Evolutionary conservation across 2,113 vertebrate species (phyloP).

Genomic region (Vidua macroura): DNA sequence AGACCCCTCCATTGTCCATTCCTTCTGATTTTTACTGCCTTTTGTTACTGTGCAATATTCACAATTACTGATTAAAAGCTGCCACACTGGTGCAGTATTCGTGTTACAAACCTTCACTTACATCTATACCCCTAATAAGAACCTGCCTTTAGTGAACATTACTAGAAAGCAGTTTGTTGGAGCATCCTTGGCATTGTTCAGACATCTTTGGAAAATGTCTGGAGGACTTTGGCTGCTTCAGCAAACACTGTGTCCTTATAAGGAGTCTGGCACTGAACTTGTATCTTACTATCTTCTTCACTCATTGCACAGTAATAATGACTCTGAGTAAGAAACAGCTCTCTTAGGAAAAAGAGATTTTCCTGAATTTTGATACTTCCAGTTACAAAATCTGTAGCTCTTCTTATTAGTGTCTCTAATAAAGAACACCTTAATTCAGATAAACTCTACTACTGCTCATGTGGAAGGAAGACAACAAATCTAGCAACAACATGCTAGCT

Average conservation of each 20-base stretch:
- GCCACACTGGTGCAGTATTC: neutral
- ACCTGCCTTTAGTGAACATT: neutral
- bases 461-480: neutral
- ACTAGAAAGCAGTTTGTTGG: neutral
- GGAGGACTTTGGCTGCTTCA: neutral
- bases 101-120: neutral
- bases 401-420: neutral
- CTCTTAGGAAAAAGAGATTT: neutral
- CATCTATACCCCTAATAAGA: neutral
- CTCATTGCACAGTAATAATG: neutral
- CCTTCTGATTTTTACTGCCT: neutral
- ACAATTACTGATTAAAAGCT: neutral
- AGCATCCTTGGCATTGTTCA: neutral
- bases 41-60: neutral
- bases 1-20: neutral
- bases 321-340: neutral
- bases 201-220: neutral
- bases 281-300: neutral
- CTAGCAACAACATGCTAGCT: neutral
- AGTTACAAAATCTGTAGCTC: neutral
- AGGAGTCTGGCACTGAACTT: neutral
- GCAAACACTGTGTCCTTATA: neutral
- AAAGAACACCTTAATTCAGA: neutral
- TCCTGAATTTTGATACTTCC: neutral
- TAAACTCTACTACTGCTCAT: neutral